Base-by-base conservation (phyloP, 2,797 vertebrate genomes). In the Oceanodroma leucorhoa region DNA sequence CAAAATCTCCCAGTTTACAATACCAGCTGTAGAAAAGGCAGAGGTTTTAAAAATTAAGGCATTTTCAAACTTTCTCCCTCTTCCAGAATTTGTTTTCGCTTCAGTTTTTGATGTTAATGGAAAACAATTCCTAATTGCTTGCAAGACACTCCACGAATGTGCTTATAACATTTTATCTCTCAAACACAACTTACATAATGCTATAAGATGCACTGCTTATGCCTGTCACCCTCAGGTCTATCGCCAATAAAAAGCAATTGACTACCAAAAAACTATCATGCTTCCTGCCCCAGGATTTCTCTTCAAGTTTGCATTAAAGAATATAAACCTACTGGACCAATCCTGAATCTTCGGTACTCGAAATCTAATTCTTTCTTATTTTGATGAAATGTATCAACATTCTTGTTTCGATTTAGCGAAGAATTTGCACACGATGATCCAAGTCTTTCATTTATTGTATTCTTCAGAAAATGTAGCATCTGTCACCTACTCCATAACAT, bases 181-280 rank as follows among this genome's bases (percentile, higher is more conserved):
- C 51, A 67, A 72, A 60, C 32, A 45, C 53, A 88, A 43, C 3
- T 36, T 20, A 24, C 1, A 1, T 0, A 5, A 80, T 6, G 45
- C 61, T n/a, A 14, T 51, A 20, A 60, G 83, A 61, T 2, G 17
- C 14, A 34, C 24, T 14, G 27, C 18, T 83, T 43, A 43, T 5
- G 48, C 29, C 50, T 75, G 57, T 82, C 10, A 18, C 15, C 43
- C 61, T 29, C 50, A 16, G 9, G 12, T 41, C 54, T 48, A 22
- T 12, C 0, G 0, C 10, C 16, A 73, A 58, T 45, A 21, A 83
- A 64, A 54, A 17, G 6, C 36, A 32, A 41, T 1, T 34, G 22
- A n/a, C 21, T 16, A 30, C 19, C 48, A 43, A 72, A 12, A 13
- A n/a, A 32, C 21, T 8, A 41, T 2, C 11, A 21, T 4, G 3